Base-by-base conservation (phyloP, 2,888 invertebrate species). In the Brachypalpus laphriformis region DNA sequence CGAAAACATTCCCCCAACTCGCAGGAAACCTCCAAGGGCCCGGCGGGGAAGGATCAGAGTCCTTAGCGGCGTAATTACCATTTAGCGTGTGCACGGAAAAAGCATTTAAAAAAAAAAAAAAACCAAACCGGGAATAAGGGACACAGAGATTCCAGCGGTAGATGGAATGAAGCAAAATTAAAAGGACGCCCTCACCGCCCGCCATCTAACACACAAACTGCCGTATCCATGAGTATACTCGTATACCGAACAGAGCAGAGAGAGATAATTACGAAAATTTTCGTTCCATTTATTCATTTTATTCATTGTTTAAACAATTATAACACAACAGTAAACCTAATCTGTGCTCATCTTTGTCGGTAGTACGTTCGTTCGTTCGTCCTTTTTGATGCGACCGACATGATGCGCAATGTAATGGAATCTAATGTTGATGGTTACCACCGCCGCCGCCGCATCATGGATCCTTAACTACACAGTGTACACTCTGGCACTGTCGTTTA, bases 251-350 rank as follows among this genome's bases (percentile, higher is more conserved):
- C 51, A 11, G 14, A 20, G 8, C 7, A 47, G 40, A 16, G 34
- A 74, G 63, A 66, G 83, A 85, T 85, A 80, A 85, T 85, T 85
- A 85, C 80, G 80, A 74, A 85, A 70, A 85, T 85, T 57, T 85
- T 85, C 83, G 80, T 85, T 75, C 75, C 80, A 85, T 85, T 81
- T 81, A 86, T 86, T 85, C 83, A 85, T 85, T 85, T 80, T 85
- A 85, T 78, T 86, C 85, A 81, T 86, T 86, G 85, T 86, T 86
- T 86, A 86, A 86, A 81, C 85, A 86, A 86, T 86, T 86, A 86
- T 86, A 86, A 86, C 80, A 85, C 81, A 86, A 81, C 81, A 86
- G 81, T 86, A 76, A 81, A 86, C 85, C 75, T 81, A 86, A 86
- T 86, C 85, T 86, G 81, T 86, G 81, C 81, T 68, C 85, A 85